These are phyloP conservation scores for Drosophila formosana DNA, from an alignment of 2,888 invertebrate genomes.

Conservation along the genomic window DNA sequence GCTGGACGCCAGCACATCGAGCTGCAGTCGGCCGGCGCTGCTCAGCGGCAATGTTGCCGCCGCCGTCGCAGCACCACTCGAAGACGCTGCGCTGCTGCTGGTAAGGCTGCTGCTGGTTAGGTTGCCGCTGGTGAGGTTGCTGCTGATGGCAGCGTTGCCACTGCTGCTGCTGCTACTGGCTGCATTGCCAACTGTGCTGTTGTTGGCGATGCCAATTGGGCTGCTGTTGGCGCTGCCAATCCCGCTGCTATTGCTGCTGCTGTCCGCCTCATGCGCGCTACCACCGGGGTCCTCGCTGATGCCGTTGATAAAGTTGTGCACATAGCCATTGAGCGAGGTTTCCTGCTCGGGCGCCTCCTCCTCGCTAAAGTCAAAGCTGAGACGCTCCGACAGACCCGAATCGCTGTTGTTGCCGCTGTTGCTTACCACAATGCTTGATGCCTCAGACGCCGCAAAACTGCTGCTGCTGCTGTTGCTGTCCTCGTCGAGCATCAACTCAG, in stretches of 20 bases:
- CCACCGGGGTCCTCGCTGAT: constrained; percentile 78
- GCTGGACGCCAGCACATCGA: neutral
- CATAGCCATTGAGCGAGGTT: constrained; percentile 83
- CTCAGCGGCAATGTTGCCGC: neutral
- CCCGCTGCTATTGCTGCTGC: neutral
- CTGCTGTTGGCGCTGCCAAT: constrained; percentile 23
- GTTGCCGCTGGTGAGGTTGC: constrained; percentile 26
- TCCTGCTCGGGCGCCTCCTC: constrained; percentile 81
- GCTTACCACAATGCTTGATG: neutral
- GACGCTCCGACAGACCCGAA: constrained; percentile 71
- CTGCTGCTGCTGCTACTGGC: constrained; percentile 23
- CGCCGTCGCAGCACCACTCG: neutral
- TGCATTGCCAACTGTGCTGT: constrained; percentile 18
- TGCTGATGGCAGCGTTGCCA: constrained; percentile 3
- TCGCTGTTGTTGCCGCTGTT: constrained; percentile 43
- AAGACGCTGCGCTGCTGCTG: neutral
- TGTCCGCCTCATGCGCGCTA: constrained; percentile 60
- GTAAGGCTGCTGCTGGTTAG: neutral
- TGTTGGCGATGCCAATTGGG: constrained; percentile 23
- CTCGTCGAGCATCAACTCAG: constrained; percentile 72
- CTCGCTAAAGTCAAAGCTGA: constrained; percentile 83
- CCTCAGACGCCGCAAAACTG: neutral
- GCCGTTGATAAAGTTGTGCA: constrained; percentile 84
- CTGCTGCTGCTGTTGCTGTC: constrained; percentile 56
- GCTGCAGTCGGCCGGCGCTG: neutral